A percentile compares a stretch with the other conserved stretches of the same genome.
These are phyloP conservation scores for Rhinichthys osculus DNA, from an alignment of 2,797 vertebrate species.

Conservation along the genomic window DNA sequence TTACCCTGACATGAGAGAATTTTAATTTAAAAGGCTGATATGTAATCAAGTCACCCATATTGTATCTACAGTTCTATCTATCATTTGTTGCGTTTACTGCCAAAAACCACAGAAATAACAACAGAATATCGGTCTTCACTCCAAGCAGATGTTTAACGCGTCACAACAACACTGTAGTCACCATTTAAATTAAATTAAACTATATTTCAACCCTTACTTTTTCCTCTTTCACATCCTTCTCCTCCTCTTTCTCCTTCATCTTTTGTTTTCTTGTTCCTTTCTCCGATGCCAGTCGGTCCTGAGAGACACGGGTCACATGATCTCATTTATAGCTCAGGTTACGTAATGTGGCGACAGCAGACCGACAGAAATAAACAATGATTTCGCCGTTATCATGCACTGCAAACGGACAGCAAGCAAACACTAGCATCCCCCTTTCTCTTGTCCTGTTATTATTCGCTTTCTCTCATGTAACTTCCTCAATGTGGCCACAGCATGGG, in stretches of 20 bases:
- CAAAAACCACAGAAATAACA: not conserved
- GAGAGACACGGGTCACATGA: slow-evolving; percentile 61
- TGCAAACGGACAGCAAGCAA: not conserved
- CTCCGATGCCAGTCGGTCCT: slow-evolving; percentile 72
- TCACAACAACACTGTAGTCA: not conserved
- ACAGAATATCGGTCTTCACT: not conserved
- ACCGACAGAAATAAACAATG: slow-evolving; percentile 44
- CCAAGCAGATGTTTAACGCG: not conserved
- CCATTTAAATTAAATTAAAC: not conserved
- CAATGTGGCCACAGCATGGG: not conserved
- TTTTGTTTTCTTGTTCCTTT: slow-evolving; percentile 55
- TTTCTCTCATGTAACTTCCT: not conserved
- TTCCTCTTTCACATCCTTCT: slow-evolving; percentile 62
- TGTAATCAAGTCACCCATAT: not conserved
- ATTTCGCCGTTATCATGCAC: slow-evolving; percentile 1
- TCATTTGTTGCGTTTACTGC: not conserved
- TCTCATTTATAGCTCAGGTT: slow-evolving; percentile 46
- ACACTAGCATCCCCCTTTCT: not conserved
- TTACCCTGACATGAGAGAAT: not conserved
- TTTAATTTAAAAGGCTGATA: not conserved
- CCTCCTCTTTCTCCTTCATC: slow-evolving; percentile 74
- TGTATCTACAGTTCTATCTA: not conserved
- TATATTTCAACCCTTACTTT: slow-evolving; percentile 9
- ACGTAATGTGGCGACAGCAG: slow-evolving; percentile 22
- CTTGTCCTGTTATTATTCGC: not conserved